These are phyloP conservation scores for Thyatira batis DNA, from an alignment of 2,888 invertebrate species.

Conservation along the genomic window DNA sequence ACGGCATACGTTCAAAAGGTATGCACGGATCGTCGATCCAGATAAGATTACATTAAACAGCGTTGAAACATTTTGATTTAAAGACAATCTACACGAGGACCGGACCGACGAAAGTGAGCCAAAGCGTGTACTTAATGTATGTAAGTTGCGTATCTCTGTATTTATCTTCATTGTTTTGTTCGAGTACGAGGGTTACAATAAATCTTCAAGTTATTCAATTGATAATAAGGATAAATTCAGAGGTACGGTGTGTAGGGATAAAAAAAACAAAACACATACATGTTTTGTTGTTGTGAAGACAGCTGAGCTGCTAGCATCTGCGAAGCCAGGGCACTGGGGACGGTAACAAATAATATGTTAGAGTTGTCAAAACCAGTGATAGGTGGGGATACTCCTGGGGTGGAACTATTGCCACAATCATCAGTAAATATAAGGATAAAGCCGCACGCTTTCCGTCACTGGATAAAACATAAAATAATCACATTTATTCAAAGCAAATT, in stretches of 20 bases:
- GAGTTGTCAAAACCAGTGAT: constrained; percentile 57
- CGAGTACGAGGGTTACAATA: constrained; percentile 15
- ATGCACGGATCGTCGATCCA: constrained; percentile 74
- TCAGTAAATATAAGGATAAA: constrained; percentile 41
- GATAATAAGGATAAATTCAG: constrained; percentile 47
- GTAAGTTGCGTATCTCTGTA: constrained; percentile 66
- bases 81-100: constrained; percentile 73
- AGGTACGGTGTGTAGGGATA: constrained; percentile 59
- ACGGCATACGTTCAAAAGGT: constrained; percentile 74
- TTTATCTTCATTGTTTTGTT: constrained; percentile 52
- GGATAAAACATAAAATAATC: constrained; percentile 7
- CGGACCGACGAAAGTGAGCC: constrained; percentile 60
- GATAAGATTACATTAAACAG: constrained; percentile 79
- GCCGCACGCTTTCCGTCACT: constrained; percentile 57
- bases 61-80: constrained; percentile 82
- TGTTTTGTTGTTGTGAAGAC: constrained; percentile 96
- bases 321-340: constrained; percentile 97
- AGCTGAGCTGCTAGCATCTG: constrained; percentile 97
- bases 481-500: constrained; percentile 3
- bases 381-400: constrained; percentile 32
- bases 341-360: constrained; percentile 81
- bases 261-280: constrained; percentile 88
- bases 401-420: constrained; percentile 28
- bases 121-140: constrained; percentile 77
- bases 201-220: constrained; percentile 10